Base-by-base conservation (phyloP, 2,113 vertebrate genomes). In the Larimichthys polyactis region DNA sequence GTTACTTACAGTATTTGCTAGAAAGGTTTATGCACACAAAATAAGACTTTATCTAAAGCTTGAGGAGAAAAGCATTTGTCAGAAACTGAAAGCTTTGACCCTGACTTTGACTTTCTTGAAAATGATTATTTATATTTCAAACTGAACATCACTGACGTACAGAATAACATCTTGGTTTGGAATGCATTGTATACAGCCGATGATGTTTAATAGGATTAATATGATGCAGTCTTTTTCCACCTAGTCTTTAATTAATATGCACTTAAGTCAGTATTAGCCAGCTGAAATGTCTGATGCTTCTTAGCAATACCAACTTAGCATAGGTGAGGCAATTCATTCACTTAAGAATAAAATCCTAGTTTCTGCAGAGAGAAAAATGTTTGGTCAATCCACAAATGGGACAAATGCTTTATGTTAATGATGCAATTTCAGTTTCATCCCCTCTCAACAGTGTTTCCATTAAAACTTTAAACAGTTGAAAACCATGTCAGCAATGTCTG, bases 1-100 rank as follows among this genome's bases (percentile, higher is more conserved):
- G 64, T 68, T 76, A 59, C 67, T 66, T 70, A 17, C 16, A 55
- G 27, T 51, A 71, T 71, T 77, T 66, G 24, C 72, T 40, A 4
- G 4, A 71, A 24, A 59, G 20, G 58, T 68, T 68, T 74, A 4
- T 62, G 55, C 46, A 70, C 52, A 69, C 19, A 69, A 59, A 43
- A 51, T 24, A 43, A 40, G 19, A 72, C 11, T 68, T 65, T 79
- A 52, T 79, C 54, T 70, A 22, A 59, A 11, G 12, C 44, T 70
- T 69, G 14, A 57, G 54, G 19, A 7, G 8, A 32, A 52, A 15
- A 5, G 32, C 43, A 59, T 68, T 14, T 75, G 66, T 66, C 11
- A 24, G 10, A 78, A 72, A 52, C 11, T 44, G 2, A 51, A 29
- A 16, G 20, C 20, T 63, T 60, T 49, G 22, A 22, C 24, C 17